A percentile compares a stretch with the other conserved stretches of the same genome.
phyloP scores from a whole-genome alignment of 2,113 vertebrate species.

The Acanthochromis polyacanthus region DNA sequence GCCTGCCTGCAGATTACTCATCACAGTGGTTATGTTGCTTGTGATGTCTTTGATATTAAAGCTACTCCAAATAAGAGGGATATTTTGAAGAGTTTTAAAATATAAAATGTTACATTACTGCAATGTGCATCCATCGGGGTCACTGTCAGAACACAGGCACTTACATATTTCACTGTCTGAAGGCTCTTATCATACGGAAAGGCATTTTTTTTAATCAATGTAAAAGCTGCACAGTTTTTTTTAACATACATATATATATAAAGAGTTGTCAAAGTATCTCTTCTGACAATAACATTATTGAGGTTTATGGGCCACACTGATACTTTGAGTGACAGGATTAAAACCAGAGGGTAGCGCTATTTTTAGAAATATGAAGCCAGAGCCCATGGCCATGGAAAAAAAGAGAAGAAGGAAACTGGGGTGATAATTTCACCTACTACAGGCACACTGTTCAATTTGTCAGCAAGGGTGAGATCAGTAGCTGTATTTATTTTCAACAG shows the following conservation, averaged over 20 bases:
- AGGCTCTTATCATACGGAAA: neutral
- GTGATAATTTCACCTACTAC: slow-evolving; percentile 53
- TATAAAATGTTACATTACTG: neutral
- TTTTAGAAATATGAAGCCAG: slow-evolving; percentile 48
- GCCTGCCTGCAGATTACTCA: slow-evolving; percentile 16
- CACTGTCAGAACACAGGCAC: neutral
- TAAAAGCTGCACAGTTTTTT: slow-evolving; percentile 12
- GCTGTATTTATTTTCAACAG: slow-evolving; percentile 46
- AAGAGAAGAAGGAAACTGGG: slow-evolving; percentile 44
- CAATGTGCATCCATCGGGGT: neutral
- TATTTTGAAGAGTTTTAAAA: neutral
- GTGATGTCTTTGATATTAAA: slow-evolving; percentile 10
- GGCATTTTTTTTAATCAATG: slow-evolving; percentile 8
- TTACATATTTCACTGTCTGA: neutral
- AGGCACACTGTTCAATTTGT: slow-evolving; percentile 39
- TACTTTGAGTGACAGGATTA: slow-evolving; percentile 70
- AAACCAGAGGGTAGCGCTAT: slow-evolving; percentile 52
- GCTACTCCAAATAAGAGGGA: neutral
- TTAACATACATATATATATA: neutral
- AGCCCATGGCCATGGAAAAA: slow-evolving; percentile 53
- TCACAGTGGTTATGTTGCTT: neutral
- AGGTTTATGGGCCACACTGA: slow-evolving; percentile 71
- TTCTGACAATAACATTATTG: slow-evolving; percentile 70
- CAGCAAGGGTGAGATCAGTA: slow-evolving; percentile 40
- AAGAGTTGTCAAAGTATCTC: slow-evolving; percentile 38